Conservation (phyloP, 35 echinoderm and acorn worm species). For the Lytechinus variegatus region DNA sequence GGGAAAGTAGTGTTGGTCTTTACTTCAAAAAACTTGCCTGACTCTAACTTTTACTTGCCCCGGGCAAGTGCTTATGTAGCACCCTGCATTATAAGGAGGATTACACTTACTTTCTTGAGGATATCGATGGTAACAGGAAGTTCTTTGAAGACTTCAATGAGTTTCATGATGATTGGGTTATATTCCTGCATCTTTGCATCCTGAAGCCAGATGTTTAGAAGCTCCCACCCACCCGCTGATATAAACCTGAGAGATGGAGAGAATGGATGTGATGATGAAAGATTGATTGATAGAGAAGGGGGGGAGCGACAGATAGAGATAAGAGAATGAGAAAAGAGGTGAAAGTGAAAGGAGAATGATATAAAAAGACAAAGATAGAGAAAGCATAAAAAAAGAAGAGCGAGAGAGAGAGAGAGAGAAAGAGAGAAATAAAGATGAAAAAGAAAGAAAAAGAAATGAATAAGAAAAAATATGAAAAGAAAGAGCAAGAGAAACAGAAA, state of each 20-base stretch:
- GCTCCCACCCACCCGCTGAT: conserved; percentile 78
- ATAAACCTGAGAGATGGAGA: conserved; percentile 69
- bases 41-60: too few species aligned
- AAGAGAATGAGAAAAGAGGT: not conserved
- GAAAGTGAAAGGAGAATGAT: not conserved
- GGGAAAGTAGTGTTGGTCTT: too few species aligned
- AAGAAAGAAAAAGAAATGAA: too few species aligned
- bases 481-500: not conserved
- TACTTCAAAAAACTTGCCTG: too few species aligned
- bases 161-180: conserved; percentile 72
- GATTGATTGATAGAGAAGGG: too few species aligned
- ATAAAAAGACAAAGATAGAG: not conserved
- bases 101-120: conserved; percentile 79
- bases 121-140: conserved; percentile 93
- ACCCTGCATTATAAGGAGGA: too few species aligned
- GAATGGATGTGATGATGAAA: not conserved
- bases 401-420: not conserved
- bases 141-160: conserved; percentile 85
- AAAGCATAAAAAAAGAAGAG: not conserved
- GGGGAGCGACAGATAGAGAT: too few species aligned
- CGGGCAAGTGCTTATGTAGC: too few species aligned
- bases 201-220: conserved; percentile 85
- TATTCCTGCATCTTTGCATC: conserved; percentile 81
- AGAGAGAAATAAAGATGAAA: not conserved
- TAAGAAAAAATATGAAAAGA: too few species aligned